These are phyloP conservation scores for Siderastrea radians DNA, from an alignment of 92 coral and sea anemone species.

Conservation along the genomic window DNA sequence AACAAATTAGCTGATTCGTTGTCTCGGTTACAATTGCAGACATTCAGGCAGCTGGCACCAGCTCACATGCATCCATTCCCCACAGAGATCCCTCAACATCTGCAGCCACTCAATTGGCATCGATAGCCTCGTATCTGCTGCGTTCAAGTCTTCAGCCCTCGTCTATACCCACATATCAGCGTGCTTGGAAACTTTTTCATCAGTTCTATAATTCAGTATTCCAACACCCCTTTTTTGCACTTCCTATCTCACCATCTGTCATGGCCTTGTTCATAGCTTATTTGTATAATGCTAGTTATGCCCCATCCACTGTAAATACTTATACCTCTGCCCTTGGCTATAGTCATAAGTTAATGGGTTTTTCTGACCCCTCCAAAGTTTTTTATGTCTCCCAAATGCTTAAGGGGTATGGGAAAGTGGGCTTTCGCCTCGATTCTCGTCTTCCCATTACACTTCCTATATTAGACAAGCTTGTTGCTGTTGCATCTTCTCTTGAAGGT, in stretches of 20 bases:
- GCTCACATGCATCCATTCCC: neutral
- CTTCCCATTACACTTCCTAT: slow-evolving; percentile 67
- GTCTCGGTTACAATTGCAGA: too few relatives aligned
- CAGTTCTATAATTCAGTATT: slow-evolving; percentile 1
- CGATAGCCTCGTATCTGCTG: slow-evolving; percentile 13
- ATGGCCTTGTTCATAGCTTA: slow-evolving; percentile 72
- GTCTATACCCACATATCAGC: too few relatives aligned
- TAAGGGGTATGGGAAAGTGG: slow-evolving; percentile 57
- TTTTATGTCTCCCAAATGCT: neutral
- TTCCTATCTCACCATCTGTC: slow-evolving; percentile 63
- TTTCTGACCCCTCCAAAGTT: too few relatives aligned
- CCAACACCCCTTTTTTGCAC: neutral
- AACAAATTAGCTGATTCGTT: neutral
- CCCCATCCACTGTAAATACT: slow-evolving; percentile 15
- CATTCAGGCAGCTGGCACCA: neutral
- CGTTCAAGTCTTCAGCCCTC: too few relatives aligned
- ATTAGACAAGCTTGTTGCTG: neutral
- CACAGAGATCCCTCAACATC: neutral
- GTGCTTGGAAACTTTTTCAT: too few relatives aligned
- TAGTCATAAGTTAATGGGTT: too few relatives aligned
- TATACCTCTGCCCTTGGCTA: too few relatives aligned
- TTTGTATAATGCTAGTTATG: slow-evolving; percentile 53
- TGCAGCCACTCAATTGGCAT: slow-evolving; percentile 8
- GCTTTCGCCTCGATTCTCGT: slow-evolving; percentile 53
- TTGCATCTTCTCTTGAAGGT: neutral